Percentiles rank a stretch among this genome's conserved stretches.
Conservation (phyloP, 2,113 vertebrate species). For the Promerops cafer region DNA sequence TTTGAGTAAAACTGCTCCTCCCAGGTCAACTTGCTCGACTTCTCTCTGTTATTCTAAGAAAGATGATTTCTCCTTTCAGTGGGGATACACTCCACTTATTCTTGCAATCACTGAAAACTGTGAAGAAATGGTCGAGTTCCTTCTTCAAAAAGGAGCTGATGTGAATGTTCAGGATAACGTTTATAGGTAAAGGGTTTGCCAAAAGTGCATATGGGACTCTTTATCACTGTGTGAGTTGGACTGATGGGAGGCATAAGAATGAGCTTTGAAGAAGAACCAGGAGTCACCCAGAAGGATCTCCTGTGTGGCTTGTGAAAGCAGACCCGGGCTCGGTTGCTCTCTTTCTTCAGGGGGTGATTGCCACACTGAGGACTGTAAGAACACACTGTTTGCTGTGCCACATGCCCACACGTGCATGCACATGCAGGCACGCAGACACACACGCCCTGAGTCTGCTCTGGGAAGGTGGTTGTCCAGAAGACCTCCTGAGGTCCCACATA, state of each 20-base stretch:
- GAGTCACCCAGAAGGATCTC: neutral
- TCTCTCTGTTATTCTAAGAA: neutral
- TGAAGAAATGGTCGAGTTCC: slow-evolving; percentile 76
- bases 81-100: slow-evolving; percentile 74
- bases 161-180: slow-evolving; percentile 56
- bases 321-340: accelerated
- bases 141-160: slow-evolving; percentile 74
- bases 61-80: slow-evolving; percentile 55
- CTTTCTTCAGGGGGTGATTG: neutral
- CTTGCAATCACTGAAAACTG: slow-evolving; percentile 72
- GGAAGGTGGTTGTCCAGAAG: neutral
- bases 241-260: neutral
- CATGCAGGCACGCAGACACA: accelerated
- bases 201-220: neutral
- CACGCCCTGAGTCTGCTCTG: neutral
- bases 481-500: neutral
- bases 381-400: neutral
- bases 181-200: slow-evolving; percentile 38
- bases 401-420: accelerated
- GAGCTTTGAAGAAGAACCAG: neutral
- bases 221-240: neutral
- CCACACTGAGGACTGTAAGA: neutral
- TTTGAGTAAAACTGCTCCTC: neutral
- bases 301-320: neutral
- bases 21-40: neutral